Conservation (phyloP, 2,113 vertebrate genomes). For the Neolamprologus tretocephalus region DNA sequence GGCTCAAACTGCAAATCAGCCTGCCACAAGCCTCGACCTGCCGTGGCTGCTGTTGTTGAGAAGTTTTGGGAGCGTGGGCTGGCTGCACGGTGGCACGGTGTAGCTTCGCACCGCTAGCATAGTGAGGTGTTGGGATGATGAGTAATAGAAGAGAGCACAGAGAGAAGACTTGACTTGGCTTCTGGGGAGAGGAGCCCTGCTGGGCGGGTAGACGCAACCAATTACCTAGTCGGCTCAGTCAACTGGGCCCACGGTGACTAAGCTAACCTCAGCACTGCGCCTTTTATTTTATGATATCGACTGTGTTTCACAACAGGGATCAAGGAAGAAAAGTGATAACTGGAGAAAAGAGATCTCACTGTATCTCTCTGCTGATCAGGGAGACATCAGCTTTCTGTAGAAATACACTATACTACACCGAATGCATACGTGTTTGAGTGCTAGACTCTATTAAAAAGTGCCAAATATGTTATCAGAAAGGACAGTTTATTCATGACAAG, state of each 20-base stretch:
- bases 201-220: conserved; percentile 38
- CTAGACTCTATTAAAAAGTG: neutral
- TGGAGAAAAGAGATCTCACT: neutral
- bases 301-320: conserved; percentile 2
- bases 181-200: conserved; percentile 33
- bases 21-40: conserved; percentile 63
- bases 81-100: conserved; percentile 27
- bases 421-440: neutral
- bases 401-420: neutral
- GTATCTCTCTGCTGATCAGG: neutral
- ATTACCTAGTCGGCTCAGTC: conserved; percentile 59
- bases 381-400: neutral
- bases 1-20: conserved; percentile 55
- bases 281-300: conserved; percentile 19
- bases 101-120: conserved; percentile 29
- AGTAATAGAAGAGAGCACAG: conserved; percentile 38
- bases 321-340: conserved; percentile 8
- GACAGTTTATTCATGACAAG: neutral
- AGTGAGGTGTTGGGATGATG: conserved; percentile 46
- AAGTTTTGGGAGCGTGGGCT: conserved; percentile 53
- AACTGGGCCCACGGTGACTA: conserved; percentile 53
- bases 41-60: conserved; percentile 35
- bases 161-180: conserved; percentile 48
- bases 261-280: conserved; percentile 22
- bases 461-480: neutral